Percentiles rank a stretch among this genome's conserved stretches.
These are phyloP conservation scores for Neoaliturus tenellus DNA, from an alignment of 2,888 invertebrate species.

Conservation along the genomic window DNA sequence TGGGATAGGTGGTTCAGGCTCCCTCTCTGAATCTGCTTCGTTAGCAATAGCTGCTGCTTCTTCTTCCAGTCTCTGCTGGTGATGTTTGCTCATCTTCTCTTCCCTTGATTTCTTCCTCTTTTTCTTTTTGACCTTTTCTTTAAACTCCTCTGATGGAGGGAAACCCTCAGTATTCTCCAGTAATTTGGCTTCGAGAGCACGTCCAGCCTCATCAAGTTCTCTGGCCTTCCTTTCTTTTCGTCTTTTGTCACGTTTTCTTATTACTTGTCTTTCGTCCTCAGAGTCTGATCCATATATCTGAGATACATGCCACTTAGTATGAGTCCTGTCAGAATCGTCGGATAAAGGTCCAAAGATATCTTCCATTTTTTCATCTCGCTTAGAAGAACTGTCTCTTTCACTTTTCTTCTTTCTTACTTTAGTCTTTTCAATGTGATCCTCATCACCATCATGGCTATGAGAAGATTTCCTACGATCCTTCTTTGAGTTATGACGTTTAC, in stretches of 20 bases:
- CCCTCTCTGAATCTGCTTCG: slow-evolving; percentile 58
- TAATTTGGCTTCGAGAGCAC: slow-evolving; percentile 88
- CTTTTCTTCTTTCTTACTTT: slow-evolving; percentile 71
- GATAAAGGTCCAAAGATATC: slow-evolving; percentile 92
- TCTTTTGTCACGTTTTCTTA: slow-evolving; percentile 68
- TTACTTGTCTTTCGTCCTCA: slow-evolving; percentile 69
- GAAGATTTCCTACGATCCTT: slow-evolving; percentile 71
- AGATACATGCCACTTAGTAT: slow-evolving; percentile 69
- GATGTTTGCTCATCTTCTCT: slow-evolving; percentile 70
- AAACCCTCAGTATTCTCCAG: slow-evolving; percentile 81
- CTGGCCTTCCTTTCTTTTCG: slow-evolving; percentile 67
- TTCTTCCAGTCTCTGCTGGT: slow-evolving; percentile 68
- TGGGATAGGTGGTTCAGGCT: slow-evolving; percentile 62
- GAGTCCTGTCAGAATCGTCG: slow-evolving; percentile 77
- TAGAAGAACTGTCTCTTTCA: slow-evolving; percentile 69
- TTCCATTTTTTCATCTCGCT: slow-evolving; percentile 89
- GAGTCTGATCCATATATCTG: slow-evolving; percentile 76
- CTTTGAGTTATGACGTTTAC: slow-evolving; percentile 71
- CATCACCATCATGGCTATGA: slow-evolving; percentile 66
- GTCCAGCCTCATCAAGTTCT: slow-evolving; percentile 87
- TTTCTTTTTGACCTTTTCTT: slow-evolving; percentile 91
- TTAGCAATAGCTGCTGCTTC: slow-evolving; percentile 62
- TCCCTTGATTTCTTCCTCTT: slow-evolving; percentile 85
- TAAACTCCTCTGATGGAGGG: slow-evolving; percentile 77
- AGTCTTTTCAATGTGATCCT: slow-evolving; percentile 71